Evolutionary conservation across 2,888 invertebrate genomes (phyloP), one percentile per base, ranked within the genome.

Genomic region (Sphinx pinastri): DNA sequence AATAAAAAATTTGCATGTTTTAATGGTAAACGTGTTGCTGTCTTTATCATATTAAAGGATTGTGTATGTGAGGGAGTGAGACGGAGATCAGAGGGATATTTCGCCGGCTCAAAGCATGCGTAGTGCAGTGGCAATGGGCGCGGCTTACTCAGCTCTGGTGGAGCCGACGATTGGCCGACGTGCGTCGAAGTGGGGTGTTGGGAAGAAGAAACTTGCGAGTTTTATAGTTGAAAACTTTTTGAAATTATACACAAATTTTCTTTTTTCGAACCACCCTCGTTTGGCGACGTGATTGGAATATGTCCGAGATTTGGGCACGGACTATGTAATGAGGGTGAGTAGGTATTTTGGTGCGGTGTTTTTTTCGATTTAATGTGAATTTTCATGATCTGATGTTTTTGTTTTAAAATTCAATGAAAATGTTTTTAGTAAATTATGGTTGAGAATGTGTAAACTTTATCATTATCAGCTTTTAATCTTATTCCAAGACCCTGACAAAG

Each of bases 1-100:
- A 90, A 91, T 89, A 88, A 90, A 89, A 92, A 91, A 91, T 89
- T 91, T 91, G 89, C 92, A 93, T 92, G 84, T 88, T 81, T 85
- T 87, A 84, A 86, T 85, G 82, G 84, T 85, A 86, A 87, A 83
- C 81, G 74, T 75, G 73, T 73, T 78, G 71, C 87, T 74, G 78
- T 90, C 90, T 78, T 80, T 84, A 59, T 86, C 87, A 71, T 78
- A 73, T 84, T 2, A 55, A 16, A 7, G 38, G 8, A 31, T 74
- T 71, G 73, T 49, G 71, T 77, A 78, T 82, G 74, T 31, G 87
- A 74, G 84, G 74, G 86, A 93, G 81, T 55, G 87, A 84, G 93
- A 92, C 78, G 73, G 81, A 75, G 71, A 74, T 79, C 76, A 76
- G 73, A 76, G 71, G 79, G 77, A 79, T 75, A 79, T 83, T 84